Evolutionary conservation across 2,113 vertebrate genomes (phyloP), one percentile per base, ranked within the genome.

Genomic region (Hippocampus comes): DNA sequence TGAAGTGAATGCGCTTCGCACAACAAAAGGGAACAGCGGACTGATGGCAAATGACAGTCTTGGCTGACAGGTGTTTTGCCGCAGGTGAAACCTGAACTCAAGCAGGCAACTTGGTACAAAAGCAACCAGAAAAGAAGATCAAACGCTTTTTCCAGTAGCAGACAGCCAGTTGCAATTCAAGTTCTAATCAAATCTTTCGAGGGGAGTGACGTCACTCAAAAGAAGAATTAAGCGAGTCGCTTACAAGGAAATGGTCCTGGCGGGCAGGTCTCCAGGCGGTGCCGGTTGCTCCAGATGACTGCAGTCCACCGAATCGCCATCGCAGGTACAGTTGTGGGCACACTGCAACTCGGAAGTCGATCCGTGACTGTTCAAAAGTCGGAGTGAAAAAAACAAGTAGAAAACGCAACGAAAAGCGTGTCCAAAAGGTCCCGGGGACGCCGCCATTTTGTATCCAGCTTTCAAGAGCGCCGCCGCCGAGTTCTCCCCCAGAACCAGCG

Each of bases 381-480:
- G 73, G 68, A 92, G 15, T 57, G 86, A 79, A 41, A 90, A 78
- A 74, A 92, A 77, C 68, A 90, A 84, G 77, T 89, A 90, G 79
- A 92, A 87, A 66, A 89, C 70, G 85, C 67, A 83, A 68, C 74
- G 75, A 74, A 72, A 89, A 77, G 86, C 78, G 70, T 78, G 89
- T 90, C 93, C 90, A 81, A 87, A 85, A 77, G 84, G 89, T 91
- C 92, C 91, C 89, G 78, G 80, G 77, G 91, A 84, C 88, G 93
- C 93, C 92, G 95, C 95, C 96, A 98, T 98, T 94, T 95, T 97
- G 95, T 95, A 94, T 94, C 94, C 92, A 91, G 90, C 78, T 89
- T 87, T 85, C 4, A 89, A 84, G 81, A 89, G 87, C 78, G 88
- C 90, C 88, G 84, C 84, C 67, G 81, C 80, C 55, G 87, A 86